These are phyloP conservation scores for Zoanthus sansibaricus DNA, from an alignment of 92 coral and sea anemone genomes.

Conservation along the genomic window DNA sequence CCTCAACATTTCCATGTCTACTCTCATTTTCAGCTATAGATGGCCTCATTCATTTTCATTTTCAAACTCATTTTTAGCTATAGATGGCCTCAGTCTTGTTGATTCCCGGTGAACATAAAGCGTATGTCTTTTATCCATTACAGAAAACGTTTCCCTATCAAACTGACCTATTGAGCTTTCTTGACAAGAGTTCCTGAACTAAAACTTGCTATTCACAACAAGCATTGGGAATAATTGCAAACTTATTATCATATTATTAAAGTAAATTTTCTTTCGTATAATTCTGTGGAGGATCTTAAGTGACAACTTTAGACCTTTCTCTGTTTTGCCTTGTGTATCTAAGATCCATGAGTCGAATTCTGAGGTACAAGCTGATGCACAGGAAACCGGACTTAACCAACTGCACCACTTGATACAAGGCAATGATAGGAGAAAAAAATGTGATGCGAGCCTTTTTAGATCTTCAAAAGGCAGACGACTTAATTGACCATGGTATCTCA, in stretches of 20 bases:
- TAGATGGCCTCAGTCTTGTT: conserved; percentile 52
- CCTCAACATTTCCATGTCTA: conserved; percentile 33
- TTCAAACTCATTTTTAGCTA: neutral
- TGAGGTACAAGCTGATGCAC: no score
- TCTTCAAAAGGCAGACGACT: no score
- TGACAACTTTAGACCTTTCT: no score
- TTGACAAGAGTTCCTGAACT: neutral
- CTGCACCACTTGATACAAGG: no score
- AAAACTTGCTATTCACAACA: conserved; percentile 23
- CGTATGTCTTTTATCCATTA: conserved; percentile 43
- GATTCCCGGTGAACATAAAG: conserved; percentile 43
- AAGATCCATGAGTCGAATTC: no score
- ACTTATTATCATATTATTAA: neutral
- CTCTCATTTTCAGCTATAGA: conserved; percentile 20
- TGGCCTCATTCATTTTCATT: no score
- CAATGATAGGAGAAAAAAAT: no score
- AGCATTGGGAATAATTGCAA: conserved; percentile 31
- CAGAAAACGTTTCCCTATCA: conserved; percentile 46
- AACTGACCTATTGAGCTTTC: conserved; percentile 36
- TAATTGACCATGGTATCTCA: no score
- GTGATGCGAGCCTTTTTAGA: no score
- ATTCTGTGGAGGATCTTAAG: no score
- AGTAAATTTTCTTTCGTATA: conserved; percentile 16
- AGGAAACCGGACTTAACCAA: no score
- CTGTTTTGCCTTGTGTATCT: no score